Conservation (phyloP, 2,113 vertebrate genomes). For the Nymphicus hollandicus region DNA sequence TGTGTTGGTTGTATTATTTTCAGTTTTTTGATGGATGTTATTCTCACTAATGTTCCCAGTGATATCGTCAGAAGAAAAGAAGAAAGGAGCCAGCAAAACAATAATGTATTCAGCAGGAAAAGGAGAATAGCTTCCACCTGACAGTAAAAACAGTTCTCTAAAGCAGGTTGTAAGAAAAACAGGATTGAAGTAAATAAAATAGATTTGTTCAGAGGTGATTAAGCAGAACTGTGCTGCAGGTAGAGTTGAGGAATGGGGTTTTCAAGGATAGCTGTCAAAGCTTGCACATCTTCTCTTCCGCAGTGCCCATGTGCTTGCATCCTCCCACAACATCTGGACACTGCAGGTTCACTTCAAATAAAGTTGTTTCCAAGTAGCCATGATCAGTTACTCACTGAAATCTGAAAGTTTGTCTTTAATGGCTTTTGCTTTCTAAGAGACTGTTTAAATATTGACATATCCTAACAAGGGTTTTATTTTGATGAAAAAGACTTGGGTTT, state of each 20-base stretch:
- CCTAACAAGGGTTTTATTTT: neutral
- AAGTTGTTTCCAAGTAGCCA: neutral
- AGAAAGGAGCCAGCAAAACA: neutral
- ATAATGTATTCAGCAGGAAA: neutral
- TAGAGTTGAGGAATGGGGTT: neutral
- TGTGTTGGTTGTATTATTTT: neutral
- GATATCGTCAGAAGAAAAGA: neutral
- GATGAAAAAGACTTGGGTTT: neutral
- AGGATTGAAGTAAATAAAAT: neutral
- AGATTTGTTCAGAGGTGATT: neutral
- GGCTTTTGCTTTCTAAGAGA: neutral
- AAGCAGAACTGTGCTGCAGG: neutral
- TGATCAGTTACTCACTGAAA: neutral
- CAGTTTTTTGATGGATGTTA: neutral
- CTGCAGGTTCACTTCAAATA: neutral
- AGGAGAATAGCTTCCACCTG: neutral
- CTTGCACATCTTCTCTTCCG: neutral
- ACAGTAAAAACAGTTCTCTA: neutral
- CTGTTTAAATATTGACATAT: neutral
- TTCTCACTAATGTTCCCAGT: neutral
- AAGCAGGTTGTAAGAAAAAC: neutral
- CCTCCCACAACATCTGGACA: neutral
- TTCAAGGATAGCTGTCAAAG: neutral
- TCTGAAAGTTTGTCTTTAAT: neutral
- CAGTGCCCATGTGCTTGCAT: fast-evolving